Evolutionary conservation across 2,113 vertebrate species (phyloP).

Genomic region (Apus apus): DNA sequence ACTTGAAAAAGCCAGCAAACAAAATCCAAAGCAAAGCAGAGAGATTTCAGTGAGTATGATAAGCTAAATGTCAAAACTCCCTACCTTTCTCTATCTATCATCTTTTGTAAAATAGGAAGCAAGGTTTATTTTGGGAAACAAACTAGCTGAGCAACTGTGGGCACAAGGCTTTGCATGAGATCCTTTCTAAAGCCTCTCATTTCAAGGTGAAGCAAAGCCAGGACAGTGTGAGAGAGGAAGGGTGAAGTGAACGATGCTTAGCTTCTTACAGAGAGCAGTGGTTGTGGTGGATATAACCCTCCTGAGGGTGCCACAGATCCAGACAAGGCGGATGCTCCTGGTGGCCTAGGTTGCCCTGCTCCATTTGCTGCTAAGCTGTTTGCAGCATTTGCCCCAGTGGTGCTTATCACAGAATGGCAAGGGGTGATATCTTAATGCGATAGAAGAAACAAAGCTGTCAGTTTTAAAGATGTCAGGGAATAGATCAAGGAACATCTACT

Average conservation of each 20-base stretch:
- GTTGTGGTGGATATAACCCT: background rate
- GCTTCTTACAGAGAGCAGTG: background rate
- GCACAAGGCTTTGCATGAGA: background rate
- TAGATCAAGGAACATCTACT: constrained; percentile 29
- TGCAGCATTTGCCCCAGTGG: background rate
- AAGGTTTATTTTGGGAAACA: constrained; percentile 31
- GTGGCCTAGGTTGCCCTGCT: constrained; percentile 18
- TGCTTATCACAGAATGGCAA: background rate
- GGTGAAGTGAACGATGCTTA: background rate
- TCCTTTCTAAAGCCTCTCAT: constrained; percentile 6
- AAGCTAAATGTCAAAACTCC: constrained; percentile 17
- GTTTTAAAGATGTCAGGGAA: background rate
- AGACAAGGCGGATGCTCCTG: constrained; percentile 24
- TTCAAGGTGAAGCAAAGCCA: constrained; percentile 14
- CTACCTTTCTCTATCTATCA: background rate
- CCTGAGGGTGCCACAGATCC: background rate
- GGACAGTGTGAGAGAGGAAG: background rate
- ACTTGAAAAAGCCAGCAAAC: background rate
- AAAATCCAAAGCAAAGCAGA: background rate
- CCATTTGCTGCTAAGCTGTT: constrained; percentile 51
- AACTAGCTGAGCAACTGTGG: background rate
- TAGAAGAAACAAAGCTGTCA: constrained; percentile 30
- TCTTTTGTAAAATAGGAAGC: background rate
- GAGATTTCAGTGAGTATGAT: background rate
- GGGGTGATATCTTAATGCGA: constrained; percentile 39